These are phyloP conservation scores for Pseudopipra pipra DNA, from an alignment of 2,113 vertebrate genomes.

Conservation along the genomic window DNA sequence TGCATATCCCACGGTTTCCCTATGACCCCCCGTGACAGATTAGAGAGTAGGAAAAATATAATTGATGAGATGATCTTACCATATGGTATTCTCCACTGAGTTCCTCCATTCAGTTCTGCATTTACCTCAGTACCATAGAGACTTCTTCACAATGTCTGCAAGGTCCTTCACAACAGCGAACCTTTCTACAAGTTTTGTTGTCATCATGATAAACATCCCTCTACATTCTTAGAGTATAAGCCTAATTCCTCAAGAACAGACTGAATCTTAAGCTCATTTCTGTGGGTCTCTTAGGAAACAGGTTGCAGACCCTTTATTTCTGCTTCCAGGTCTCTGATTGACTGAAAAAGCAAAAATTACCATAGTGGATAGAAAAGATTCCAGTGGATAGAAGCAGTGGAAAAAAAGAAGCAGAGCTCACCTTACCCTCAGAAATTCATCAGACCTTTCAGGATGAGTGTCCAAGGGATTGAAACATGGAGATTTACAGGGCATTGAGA, in stretches of 20 bases:
- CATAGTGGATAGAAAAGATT: neutral
- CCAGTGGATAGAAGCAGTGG: neutral
- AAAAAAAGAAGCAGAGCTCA: neutral
- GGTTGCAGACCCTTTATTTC: neutral
- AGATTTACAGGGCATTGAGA: neutral
- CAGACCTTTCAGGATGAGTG: neutral
- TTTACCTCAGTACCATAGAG: neutral
- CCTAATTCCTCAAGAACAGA: neutral
- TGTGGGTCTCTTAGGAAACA: neutral
- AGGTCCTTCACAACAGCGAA: neutral
- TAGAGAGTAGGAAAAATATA: neutral
- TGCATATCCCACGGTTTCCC: neutral
- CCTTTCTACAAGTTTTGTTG: neutral
- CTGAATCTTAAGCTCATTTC: neutral
- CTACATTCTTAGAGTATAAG: neutral
- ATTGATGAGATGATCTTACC: neutral
- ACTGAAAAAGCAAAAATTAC: neutral
- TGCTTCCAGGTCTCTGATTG: neutral
- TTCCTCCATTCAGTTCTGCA: neutral
- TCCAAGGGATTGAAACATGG: neutral
- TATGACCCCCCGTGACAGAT: neutral
- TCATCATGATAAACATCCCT: neutral
- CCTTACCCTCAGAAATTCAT: neutral
- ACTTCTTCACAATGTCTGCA: neutral
- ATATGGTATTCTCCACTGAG: neutral